phyloP scores from a whole-genome alignment of 2,113 vertebrate species.

The Indicator maculatus region DNA sequence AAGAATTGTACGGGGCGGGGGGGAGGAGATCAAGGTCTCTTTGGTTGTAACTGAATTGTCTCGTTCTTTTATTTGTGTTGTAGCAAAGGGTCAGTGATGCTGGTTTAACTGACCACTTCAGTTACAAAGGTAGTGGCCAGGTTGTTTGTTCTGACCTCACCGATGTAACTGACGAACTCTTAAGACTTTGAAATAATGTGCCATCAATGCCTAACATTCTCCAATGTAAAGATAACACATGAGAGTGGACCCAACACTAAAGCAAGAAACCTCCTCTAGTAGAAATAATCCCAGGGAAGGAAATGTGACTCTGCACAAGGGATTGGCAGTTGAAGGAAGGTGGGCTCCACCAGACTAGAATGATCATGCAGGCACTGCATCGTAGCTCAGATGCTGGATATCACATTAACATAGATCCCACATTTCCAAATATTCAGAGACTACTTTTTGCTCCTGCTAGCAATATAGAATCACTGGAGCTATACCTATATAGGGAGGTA shows the following conservation, averaged over 20 bases:
- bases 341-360: not conserved
- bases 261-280: not conserved
- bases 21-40: not conserved
- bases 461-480: not conserved
- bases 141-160: not conserved
- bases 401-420: not conserved
- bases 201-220: not conserved
- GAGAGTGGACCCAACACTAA: fast-evolving
- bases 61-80: not conserved
- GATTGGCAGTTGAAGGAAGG: not conserved
- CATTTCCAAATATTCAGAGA: not conserved
- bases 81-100: not conserved
- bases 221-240: not conserved
- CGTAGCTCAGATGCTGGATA: not conserved
- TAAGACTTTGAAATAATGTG: not conserved
- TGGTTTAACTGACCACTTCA: not conserved
- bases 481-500: not conserved
- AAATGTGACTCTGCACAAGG: not conserved
- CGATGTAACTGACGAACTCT: not conserved
- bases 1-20: not conserved
- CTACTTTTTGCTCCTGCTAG: not conserved
- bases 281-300: not conserved
- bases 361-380: not conserved
- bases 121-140: not conserved
- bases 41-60: not conserved